A percentile compares a stretch with the other conserved stretches of the same genome.
These are phyloP conservation scores for Sarotherodon lohbergeri DNA, from an alignment of 2,113 vertebrate species.

Conservation along the genomic window DNA sequence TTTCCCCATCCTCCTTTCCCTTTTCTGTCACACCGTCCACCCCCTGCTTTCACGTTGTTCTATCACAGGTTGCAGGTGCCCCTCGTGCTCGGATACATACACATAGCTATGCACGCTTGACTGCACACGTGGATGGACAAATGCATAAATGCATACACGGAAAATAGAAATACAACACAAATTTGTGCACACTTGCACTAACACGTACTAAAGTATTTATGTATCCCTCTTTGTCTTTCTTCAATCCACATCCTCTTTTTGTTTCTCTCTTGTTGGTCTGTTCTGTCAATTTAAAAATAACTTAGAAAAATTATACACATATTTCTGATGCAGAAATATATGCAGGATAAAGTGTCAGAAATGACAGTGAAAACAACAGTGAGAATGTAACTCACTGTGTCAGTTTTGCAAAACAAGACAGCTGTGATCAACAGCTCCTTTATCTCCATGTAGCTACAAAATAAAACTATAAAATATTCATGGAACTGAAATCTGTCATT, in stretches of 20 bases:
- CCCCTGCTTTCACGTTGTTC: conserved; percentile 7
- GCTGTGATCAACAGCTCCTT: background rate
- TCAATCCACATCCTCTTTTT: background rate
- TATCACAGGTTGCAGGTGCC: conserved; percentile 4
- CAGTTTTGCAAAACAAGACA: background rate
- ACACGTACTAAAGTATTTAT: conserved; percentile 10
- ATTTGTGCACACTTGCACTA: background rate
- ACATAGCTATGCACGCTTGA: background rate
- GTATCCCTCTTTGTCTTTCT: background rate
- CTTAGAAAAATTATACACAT: background rate
- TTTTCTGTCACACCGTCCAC: conserved; percentile 25
- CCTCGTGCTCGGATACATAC: background rate
- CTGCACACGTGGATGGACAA: background rate
- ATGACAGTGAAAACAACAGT: background rate
- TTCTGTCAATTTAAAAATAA: background rate
- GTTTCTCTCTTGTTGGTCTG: background rate
- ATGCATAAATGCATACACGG: background rate
- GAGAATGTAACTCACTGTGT: background rate
- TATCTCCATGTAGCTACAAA: background rate
- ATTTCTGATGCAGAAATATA: background rate
- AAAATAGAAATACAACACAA: background rate
- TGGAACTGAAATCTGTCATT: background rate
- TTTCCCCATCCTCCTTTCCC: background rate
- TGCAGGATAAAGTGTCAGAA: background rate
- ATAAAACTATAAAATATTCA: background rate